A percentile compares a stretch with the other conserved stretches of the same genome.
Conservation (phyloP, 2,113 vertebrate species). For the Marmota monax region DNA sequence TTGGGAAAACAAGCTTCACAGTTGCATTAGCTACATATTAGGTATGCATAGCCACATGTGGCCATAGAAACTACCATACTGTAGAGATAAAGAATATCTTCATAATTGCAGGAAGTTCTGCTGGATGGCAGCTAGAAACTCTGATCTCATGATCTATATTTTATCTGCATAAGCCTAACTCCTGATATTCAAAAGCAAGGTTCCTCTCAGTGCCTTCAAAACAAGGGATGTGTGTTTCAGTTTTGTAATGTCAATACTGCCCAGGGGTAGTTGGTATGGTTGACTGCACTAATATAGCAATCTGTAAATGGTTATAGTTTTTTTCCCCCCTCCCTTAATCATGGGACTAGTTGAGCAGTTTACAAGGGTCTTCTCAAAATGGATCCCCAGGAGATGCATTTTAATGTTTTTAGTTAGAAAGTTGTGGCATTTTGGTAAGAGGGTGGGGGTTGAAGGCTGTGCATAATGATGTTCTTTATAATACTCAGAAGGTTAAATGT, state of each 20-base stretch:
- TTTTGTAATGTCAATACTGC: not conserved
- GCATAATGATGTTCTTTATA: slow-evolving; percentile 81
- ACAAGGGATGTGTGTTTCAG: not conserved
- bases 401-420: slow-evolving; percentile 66
- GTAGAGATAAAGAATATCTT: not conserved
- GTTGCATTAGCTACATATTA: not conserved
- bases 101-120: not conserved
- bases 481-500: slow-evolving; percentile 88
- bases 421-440: not conserved
- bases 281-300: not conserved
- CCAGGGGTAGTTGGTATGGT: not conserved
- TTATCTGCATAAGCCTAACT: not conserved
- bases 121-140: not conserved
- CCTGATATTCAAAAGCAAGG: not conserved
- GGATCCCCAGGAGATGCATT: not conserved
- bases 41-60: not conserved
- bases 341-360: slow-evolving; percentile 41
- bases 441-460: not conserved
- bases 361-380: not conserved
- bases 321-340: not conserved
- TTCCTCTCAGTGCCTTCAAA: not conserved
- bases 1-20: not conserved
- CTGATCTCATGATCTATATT: not conserved
- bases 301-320: slow-evolving; percentile 17
- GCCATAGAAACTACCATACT: not conserved